Conservation (phyloP, 2,113 vertebrate species). For the Paradoxurus hermaphroditus region DNA sequence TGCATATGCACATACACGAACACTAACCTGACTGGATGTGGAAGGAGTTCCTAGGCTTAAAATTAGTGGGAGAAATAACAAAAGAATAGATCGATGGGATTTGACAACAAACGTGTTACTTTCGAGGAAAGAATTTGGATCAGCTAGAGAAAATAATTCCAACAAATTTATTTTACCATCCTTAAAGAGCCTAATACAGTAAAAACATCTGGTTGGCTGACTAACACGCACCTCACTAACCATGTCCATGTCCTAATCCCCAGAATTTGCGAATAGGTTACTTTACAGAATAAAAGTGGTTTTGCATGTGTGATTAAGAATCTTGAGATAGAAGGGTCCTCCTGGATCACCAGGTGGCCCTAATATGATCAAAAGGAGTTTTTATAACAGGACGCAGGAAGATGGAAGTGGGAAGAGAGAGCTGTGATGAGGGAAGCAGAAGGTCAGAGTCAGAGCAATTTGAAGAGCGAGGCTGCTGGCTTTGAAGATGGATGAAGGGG, state of each 20-base stretch:
- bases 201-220: not conserved
- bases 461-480: not conserved
- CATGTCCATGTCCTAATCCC: not conserved
- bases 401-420: not conserved
- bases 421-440: not conserved
- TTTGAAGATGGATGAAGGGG: not conserved
- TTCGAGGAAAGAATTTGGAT: not conserved
- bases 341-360: not conserved
- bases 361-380: not conserved
- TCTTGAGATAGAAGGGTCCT: not conserved
- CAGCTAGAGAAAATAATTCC: not conserved
- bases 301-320: not conserved
- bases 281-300: not conserved
- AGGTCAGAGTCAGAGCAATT: not conserved
- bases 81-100: not conserved
- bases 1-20: not conserved
- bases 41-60: not conserved
- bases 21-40: not conserved
- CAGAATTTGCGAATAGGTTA: not conserved
- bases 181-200: not conserved
- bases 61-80: not conserved
- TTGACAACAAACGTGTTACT: not conserved
- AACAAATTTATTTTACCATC: not conserved
- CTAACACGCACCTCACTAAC: not conserved
- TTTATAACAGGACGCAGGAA: not conserved